Evolutionary conservation across 2,888 invertebrate species (phyloP).

Genomic region (Parnassius orleans): DNA sequence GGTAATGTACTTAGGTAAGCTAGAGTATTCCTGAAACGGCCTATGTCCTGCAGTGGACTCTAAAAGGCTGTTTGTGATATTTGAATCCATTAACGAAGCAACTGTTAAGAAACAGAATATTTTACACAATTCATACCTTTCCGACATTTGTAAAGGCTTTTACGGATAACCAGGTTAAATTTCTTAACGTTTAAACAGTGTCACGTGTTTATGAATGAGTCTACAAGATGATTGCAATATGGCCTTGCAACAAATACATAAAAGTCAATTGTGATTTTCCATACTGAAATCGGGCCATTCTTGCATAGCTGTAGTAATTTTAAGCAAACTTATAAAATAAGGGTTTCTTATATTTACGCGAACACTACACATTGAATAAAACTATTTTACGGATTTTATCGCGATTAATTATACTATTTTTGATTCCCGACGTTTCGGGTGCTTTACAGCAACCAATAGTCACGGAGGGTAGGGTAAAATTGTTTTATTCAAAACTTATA

Average conservation of each 20-base stretch:
- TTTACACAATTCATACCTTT: background rate
- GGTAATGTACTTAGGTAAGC: no score
- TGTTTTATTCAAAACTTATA: no score
- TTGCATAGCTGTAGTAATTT: background rate
- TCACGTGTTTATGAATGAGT: conserved; percentile 12
- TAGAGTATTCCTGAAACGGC: no score
- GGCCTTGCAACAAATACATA: conserved; percentile 18
- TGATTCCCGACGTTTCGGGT: no score
- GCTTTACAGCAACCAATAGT: no score
- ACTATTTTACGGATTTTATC: no score
- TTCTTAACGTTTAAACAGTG: conserved; percentile 16
- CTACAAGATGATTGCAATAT: conserved; percentile 8
- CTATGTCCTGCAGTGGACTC: no score
- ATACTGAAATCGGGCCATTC: background rate
- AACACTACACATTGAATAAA: no score
- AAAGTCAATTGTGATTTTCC: conserved; percentile 7
- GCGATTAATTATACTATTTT: no score
- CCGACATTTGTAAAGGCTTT: conserved; percentile 7
- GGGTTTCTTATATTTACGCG: no score
- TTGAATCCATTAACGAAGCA: background rate
- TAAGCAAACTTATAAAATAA: no score
- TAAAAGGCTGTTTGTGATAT: background rate
- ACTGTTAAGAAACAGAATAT: conserved; percentile 1
- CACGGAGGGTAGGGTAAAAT: no score
- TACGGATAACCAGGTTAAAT: conserved; percentile 19